Evolutionary conservation across 2,113 vertebrate species (phyloP), one percentile per base, ranked within the genome.

Genomic region (Sorex araneus): DNA sequence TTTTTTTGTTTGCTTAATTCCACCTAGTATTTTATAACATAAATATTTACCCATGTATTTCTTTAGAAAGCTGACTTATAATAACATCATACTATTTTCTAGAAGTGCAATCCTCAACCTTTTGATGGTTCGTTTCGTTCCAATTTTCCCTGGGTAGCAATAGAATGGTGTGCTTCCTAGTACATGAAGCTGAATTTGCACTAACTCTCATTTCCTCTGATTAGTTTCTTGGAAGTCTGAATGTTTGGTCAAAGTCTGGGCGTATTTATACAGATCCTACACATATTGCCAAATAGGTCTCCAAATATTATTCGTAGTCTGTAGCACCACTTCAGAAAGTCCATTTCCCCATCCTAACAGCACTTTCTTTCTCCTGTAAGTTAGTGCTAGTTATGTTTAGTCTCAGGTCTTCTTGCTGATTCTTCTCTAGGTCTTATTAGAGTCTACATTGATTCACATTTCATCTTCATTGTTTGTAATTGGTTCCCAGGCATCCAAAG

Each of bases 161-260:
- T 87, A 86, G 25, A 18, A 28, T 67, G 40, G 64, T 74, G 83
- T 76, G 19, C 15, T 64, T 79, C 19, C 67, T 94, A 71, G 12
- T 50, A 70, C 19, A n/a, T 43, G 77, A 71, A 88, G 16, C 40
- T 88, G 71, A 94, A 23, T 88, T 81, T 54, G 6, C 13, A 19
- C 34, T 64, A 66, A 64, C 70, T 18, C 10, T 70, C 78, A 63
- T 91, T 89, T 91, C 87, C 60, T 75, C 57, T 74, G 54, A 88
- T 75, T 90, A 89, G 27, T 91, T 79, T 32, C 3, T 18, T 76
- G 28, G 12, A 80, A 80, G 21, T 47, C 9, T n/a, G 82, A 80
- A 30, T 34, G 83, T 85, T 70, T 19, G 9, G 60, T 85, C 77
- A 86, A 86, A 75, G 15, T 0, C 19, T 76, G 67, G 40, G 18